Base-by-base conservation (phyloP, 1,140 invertebrate species). In the Macrobrachium rosenbergii region DNA sequence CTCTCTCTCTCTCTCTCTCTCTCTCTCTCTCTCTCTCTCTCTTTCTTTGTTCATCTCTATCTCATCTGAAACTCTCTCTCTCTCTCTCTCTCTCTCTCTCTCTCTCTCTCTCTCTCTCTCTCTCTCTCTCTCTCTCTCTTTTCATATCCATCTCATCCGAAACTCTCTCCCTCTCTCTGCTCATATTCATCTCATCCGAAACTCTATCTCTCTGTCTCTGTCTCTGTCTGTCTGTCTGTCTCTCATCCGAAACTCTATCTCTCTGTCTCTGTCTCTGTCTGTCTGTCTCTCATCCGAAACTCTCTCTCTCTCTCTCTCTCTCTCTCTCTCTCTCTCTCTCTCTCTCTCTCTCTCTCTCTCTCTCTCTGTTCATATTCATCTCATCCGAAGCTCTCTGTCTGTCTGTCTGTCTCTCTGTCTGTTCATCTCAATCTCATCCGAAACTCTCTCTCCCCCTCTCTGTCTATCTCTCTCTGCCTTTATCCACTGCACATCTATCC, bases 21-120 rank as follows among this genome's bases (percentile, higher is more conserved):
- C 76, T 58, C 52, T 58, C 76, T 58, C 43, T 58, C 76, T 78
- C 37, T 58, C 75, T 77, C 75, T 58, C 52, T 77, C 69, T 17
- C 10, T 11, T 43, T 73, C 69, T n/a, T n/a, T n/a, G n/a, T n/a
- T n/a, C n/a, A n/a, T n/a, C n/a, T n/a, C n/a, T n/a, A n/a, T n/a
- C n/a, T n/a, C n/a, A n/a, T n/a, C n/a, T n/a, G n/a, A n/a, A n/a
- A n/a, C 8, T 21, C 6, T 52, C 43, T 52, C 8, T 52, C 1
- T 3, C 3, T 12, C n/a, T 43, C 16, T 21, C 21, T 21, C 58
- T 12, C 2, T 58, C 58, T 58, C 16, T 2, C 76, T n/a, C n/a
- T 58, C 76, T 2, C 1, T 3, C 28, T 37, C 28, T 37, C n/a
- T n/a, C n/a, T n/a, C n/a, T n/a, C n/a, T n/a, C n/a, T n/a, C n/a